Evolutionary conservation across 2,113 vertebrate genomes (phyloP).

Genomic region (Heloderma charlesbogerti): DNA sequence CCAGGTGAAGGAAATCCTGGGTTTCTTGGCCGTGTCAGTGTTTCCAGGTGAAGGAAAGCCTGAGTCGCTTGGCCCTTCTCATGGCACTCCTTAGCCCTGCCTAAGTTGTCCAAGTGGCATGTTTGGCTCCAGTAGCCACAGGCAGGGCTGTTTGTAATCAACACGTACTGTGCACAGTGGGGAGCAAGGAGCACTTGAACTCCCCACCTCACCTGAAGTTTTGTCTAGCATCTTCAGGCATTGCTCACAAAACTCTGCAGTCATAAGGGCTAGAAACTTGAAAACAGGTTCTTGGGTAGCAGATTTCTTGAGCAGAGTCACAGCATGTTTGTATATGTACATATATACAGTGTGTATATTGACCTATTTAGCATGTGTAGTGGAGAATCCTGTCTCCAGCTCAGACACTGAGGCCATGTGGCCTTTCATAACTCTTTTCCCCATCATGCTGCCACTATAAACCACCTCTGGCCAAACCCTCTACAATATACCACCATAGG

Average conservation of each 20-base stretch:
- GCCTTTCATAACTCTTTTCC: too few relatives aligned
- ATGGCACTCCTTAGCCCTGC: too few relatives aligned
- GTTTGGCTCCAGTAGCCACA: not conserved
- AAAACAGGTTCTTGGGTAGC: not conserved
- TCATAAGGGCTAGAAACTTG: not conserved
- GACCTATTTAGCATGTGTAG: not conserved
- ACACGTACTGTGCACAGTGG: not conserved
- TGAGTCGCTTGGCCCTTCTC: not conserved
- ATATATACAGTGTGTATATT: not conserved
- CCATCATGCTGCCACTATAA: not conserved
- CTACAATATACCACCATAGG: not conserved
- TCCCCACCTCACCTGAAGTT: not conserved
- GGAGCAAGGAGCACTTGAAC: too few relatives aligned
- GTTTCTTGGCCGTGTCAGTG: conserved; percentile 45
- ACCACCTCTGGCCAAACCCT: not conserved
- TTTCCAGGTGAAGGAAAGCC: conserved; percentile 72
- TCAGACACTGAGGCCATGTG: not conserved
- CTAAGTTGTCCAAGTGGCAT: not conserved
- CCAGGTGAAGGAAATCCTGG: conserved; percentile 67
- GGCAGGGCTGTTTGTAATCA: not conserved
- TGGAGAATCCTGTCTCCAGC: not conserved
- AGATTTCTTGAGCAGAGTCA: not conserved
- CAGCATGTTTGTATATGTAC: not conserved
- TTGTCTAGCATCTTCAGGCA: not conserved
- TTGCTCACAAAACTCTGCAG: not conserved